Percentiles rank a stretch among this genome's conserved stretches.
These are phyloP conservation scores for Lethenteron reissneri DNA, from an alignment of 2,113 vertebrate genomes.

Conservation along the genomic window DNA sequence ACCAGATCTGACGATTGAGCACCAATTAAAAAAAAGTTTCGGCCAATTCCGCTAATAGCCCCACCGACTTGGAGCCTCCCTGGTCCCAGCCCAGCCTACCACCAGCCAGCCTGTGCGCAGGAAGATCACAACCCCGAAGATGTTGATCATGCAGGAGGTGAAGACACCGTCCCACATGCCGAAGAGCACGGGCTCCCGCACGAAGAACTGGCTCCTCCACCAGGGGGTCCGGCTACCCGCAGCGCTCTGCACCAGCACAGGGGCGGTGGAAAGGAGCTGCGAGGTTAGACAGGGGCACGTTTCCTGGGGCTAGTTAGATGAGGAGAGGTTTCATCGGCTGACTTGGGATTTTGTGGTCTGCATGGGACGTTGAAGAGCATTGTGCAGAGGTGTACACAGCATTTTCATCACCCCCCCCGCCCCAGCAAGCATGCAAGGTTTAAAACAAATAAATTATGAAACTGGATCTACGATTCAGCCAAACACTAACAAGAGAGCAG, in stretches of 20 bases:
- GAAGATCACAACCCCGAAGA: constrained; percentile 90
- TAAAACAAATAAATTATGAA: constrained; percentile 7
- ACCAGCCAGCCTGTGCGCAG: constrained; percentile 82
- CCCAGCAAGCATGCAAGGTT: neutral
- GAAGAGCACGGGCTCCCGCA: constrained; percentile 84
- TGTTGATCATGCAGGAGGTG: constrained; percentile 98
- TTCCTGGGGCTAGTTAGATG: neutral
- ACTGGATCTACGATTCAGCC: no score
- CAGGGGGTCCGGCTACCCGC: constrained; percentile 29
- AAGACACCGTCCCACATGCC: constrained; percentile 96
- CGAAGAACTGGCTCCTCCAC: constrained; percentile 78
- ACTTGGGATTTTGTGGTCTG: no score
- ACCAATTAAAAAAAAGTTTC: no score
- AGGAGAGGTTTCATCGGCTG: neutral
- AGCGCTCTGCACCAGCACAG: no score
- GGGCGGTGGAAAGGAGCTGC: constrained; percentile 21
- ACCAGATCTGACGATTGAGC: no score
- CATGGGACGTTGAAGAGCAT: neutral
- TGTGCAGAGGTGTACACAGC: neutral
- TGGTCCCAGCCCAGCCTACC: constrained; percentile 26
- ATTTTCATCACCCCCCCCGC: neutral
- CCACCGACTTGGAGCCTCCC: no score
- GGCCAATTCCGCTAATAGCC: no score
- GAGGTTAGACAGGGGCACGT: constrained; percentile 22
- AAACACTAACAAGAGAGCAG: no score